Base-by-base conservation (phyloP, 2,113 vertebrate species). In the Malurus alboscapulatus region DNA sequence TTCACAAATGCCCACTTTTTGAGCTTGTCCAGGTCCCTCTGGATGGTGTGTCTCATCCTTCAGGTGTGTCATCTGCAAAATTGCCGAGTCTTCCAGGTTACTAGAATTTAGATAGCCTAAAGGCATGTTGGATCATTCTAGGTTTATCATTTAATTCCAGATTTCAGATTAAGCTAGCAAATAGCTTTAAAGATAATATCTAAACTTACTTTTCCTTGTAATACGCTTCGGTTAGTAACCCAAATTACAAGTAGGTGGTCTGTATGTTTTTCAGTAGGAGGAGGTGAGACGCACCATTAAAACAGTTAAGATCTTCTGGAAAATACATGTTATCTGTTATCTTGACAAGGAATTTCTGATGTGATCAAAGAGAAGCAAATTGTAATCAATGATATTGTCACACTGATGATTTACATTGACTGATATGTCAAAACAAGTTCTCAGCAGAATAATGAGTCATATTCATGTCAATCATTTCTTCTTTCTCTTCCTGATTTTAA, bases 331-430 rank as follows among this genome's bases (percentile, higher is more conserved):
- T 78, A 36, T 25, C 53, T 76, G 13, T 90, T 88, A 69, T 38
- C 34, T n/a, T 89, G 45, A 80, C 32, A 79, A 93, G 51, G 24
- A 84, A 85, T 90, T 87, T 55, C 38, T 92, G 73, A 50, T 78
- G 40, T 71, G 29, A 83, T 90, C 73, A 71, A 57, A 78, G 71
- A 66, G 42, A 80, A 67, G 22, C 4, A 87, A 61, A 90, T 92
- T 96, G 51, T 94, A 97, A 97, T 95, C 67, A 94, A 74, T 88
- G 32, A 17, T 66, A 85, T 88, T 97, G 29, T 92, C 87, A 63
- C 17, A 91, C 67, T 88, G 77, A 53, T 84, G 67, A 55, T 87
- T 94, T 94, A 85, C 71, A 88, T 91, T 94, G 68, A 94, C 27
- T 82, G 38, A 54, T n/a, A 71, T 30, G 74, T 93, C 94, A 95